These are phyloP conservation scores for Momotus momota DNA, from an alignment of 2,797 vertebrate genomes.

Conservation along the genomic window DNA sequence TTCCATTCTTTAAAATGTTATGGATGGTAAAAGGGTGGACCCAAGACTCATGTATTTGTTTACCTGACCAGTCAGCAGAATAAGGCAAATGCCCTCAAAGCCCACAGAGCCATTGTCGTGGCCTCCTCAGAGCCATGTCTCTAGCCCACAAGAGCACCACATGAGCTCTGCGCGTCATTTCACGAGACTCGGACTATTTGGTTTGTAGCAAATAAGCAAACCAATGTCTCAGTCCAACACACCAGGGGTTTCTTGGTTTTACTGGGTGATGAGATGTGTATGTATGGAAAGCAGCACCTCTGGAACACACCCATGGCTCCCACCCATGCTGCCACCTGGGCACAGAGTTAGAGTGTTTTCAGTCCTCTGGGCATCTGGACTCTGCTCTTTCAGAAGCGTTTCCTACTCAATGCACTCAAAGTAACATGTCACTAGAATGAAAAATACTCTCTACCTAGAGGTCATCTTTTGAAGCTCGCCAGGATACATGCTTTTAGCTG, in stretches of 20 bases:
- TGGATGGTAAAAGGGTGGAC: background rate
- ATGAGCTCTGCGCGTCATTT: slow-evolving; percentile 33
- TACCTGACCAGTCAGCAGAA: slow-evolving; percentile 6
- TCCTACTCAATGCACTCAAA: background rate
- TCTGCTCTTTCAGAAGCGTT: background rate
- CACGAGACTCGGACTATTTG: slow-evolving; percentile 14
- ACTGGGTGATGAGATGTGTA: background rate
- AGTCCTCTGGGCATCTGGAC: background rate
- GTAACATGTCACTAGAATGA: background rate
- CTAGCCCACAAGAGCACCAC: slow-evolving; percentile 50
- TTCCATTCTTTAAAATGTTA: background rate
- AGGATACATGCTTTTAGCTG: background rate
- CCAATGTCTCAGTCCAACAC: background rate
- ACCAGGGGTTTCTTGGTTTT: background rate
- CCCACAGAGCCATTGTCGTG: background rate
- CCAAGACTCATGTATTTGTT: background rate
- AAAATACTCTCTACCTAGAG: background rate
- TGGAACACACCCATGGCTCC: background rate
- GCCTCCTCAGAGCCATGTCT: background rate
- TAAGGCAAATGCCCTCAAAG: slow-evolving; percentile 23
- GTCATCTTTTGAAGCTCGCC: background rate
- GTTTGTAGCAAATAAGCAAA: slow-evolving; percentile 36
- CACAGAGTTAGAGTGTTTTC: background rate
- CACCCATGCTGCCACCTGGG: background rate
- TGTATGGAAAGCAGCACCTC: background rate